Evolutionary conservation across 2,888 invertebrate species (phyloP), one percentile per base, ranked within the genome.

Genomic region (Trichogramma evanescens): DNA sequence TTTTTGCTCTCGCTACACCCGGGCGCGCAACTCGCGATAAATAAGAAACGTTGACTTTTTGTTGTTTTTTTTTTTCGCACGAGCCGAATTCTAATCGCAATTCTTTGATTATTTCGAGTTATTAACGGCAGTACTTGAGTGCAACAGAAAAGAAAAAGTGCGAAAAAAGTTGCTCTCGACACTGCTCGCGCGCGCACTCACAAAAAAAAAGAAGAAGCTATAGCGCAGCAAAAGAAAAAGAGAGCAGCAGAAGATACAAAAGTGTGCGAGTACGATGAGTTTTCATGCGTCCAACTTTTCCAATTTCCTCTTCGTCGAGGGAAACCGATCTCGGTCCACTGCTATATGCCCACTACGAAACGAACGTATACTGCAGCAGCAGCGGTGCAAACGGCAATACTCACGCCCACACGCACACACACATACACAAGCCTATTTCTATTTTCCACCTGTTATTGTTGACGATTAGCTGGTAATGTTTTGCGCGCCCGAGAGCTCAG

Each of bases 271-370:
- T 26, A 26, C 26, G 26, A 26, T 26, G 26, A 26, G 60, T 56
- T 59, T 54, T 56, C n/a, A n/a, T 53, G 61, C 56, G 63, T 65
- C 60, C 63, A 70, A 71, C 69, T 71, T 71, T 71, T 70, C 66
- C 71, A 71, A 71, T 71, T 67, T 70, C 66, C 66, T 63, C 66
- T 66, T 63, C 26, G 66, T 63, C 55, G 56, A 57, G 55, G 53
- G 44, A 10, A 26, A 26, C 26, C 26, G 26, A 26, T 26, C 26
- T 26, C 26, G 26, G 26, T 26, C 26, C 26, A 26, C 26, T 26
- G 26, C 26, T 26, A 26, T 26, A 26, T 26, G 26, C 26, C 26
- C 26, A 26, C 26, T 26, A 51, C 13, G 62, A 66, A 63, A 66
- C 56, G 60, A 64, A 64, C 63, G 66, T 61, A 26, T 41, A 40